Conservation (phyloP, 2,113 vertebrate species). For the Gambusia holbrooki region DNA sequence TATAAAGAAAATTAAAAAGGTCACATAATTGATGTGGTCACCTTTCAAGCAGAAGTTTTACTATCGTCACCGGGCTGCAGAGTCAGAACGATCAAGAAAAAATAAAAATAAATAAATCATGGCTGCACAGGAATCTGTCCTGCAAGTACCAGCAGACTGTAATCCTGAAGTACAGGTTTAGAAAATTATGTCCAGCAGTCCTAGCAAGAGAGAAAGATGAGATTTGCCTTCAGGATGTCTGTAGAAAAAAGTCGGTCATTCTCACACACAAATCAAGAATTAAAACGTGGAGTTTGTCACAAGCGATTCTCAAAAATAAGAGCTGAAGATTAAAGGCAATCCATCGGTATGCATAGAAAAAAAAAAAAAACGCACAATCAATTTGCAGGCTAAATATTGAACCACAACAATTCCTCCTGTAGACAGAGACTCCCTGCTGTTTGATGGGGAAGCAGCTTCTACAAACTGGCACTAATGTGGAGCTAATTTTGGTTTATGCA, state of each 20-base stretch:
- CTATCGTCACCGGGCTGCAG: neutral
- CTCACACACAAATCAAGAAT: neutral
- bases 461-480: conserved; percentile 58
- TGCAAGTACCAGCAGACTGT: neutral
- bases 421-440: conserved; percentile 30
- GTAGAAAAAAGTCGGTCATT: neutral
- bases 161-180: neutral
- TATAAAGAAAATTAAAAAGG: too few species aligned
- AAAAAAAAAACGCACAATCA: neutral
- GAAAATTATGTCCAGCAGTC: neutral
- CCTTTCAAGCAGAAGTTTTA: neutral
- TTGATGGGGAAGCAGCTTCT: conserved; percentile 49
- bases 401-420: conserved; percentile 31
- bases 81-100: neutral
- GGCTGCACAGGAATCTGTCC: neutral
- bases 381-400: conserved; percentile 27
- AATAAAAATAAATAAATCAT: neutral
- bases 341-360: neutral
- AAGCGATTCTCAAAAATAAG: neutral
- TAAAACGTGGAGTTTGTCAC: neutral
- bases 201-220: neutral
- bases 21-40: too few species aligned
- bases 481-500: conserved; percentile 61
- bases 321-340: neutral
- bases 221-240: neutral